A percentile compares a stretch with the other conserved stretches of the same genome.
Conservation (phyloP, 2,888 invertebrate genomes). For the Prosapia bicincta region DNA sequence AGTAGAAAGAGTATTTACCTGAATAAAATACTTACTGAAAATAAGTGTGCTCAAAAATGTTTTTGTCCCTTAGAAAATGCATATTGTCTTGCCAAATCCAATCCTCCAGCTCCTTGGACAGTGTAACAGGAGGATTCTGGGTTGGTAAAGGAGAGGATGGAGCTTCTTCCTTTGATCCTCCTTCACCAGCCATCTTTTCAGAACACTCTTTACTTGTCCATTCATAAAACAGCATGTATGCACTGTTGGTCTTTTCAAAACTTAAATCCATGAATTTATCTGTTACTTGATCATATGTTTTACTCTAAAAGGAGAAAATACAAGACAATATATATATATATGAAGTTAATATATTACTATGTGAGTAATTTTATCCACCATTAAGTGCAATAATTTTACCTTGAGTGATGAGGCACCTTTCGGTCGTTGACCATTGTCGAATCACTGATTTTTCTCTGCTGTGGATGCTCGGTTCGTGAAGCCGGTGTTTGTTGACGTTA, state of each 20-base stretch:
- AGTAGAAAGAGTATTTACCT: no score
- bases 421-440: no score
- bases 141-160: slow-evolving; percentile 39
- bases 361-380: no score
- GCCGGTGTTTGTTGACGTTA: no score
- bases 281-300: slow-evolving; percentile 93
- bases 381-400: no score
- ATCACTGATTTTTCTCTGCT: no score
- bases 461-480: no score
- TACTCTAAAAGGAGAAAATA: no score
- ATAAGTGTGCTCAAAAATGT: slow-evolving; percentile 94
- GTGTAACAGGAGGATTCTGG: slow-evolving; percentile 49
- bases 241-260: slow-evolving; percentile 96
- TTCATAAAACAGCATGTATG: slow-evolving; percentile 96
- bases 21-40: slow-evolving; percentile 66
- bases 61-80: slow-evolving; percentile 92
- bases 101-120: slow-evolving; percentile 79
- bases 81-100: slow-evolving; percentile 98
- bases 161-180: slow-evolving; percentile 44
- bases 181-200: slow-evolving; percentile 36
- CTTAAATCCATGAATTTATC: slow-evolving; percentile 98
- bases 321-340: no score
- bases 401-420: no score
- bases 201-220: slow-evolving; percentile 48
- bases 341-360: no score